phyloP scores from a whole-genome alignment of 2,888 invertebrate genomes.

The Microdon myrmicae region DNA sequence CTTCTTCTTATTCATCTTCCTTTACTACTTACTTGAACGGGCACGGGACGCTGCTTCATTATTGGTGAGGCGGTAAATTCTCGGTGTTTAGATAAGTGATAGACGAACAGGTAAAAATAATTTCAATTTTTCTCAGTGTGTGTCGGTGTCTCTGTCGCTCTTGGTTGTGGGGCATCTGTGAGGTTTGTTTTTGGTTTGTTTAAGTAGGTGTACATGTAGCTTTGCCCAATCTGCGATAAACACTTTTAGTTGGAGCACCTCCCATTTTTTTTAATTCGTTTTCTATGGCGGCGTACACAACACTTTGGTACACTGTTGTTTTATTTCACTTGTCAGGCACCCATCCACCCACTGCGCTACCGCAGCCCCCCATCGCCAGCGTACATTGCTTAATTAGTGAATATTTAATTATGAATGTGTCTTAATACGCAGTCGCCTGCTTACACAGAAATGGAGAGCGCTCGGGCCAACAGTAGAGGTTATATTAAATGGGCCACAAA shows the following conservation, averaged over 20 bases:
- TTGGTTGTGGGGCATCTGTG: conserved; percentile 20
- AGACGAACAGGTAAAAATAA: conserved; percentile 49
- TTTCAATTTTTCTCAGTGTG: conserved; percentile 25
- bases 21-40: neutral
- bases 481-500: conserved; percentile 39
- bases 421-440: conserved; percentile 30
- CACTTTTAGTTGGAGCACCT: conserved; percentile 53
- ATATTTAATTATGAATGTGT: conserved; percentile 6
- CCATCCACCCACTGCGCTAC: conserved; percentile 26
- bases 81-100: conserved; percentile 41
- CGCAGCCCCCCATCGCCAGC: too few relatives aligned
- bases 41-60: conserved; percentile 22
- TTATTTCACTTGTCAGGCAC: conserved; percentile 10
- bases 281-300: too few relatives aligned
- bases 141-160: conserved; percentile 9
- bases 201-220: conserved; percentile 25
- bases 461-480: conserved; percentile 17
- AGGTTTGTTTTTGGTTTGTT: conserved; percentile 21
- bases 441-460: neutral
- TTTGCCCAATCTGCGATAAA: conserved; percentile 53
- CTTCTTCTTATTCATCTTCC: conserved; percentile 12
- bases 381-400: too few relatives aligned
- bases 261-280: conserved; percentile 49
- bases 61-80: conserved; percentile 40
- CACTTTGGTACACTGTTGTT: conserved; percentile 28